These are phyloP conservation scores for Pterobdella sp. DNA, from an alignment of 2,888 invertebrate species.

Conservation along the genomic window DNA sequence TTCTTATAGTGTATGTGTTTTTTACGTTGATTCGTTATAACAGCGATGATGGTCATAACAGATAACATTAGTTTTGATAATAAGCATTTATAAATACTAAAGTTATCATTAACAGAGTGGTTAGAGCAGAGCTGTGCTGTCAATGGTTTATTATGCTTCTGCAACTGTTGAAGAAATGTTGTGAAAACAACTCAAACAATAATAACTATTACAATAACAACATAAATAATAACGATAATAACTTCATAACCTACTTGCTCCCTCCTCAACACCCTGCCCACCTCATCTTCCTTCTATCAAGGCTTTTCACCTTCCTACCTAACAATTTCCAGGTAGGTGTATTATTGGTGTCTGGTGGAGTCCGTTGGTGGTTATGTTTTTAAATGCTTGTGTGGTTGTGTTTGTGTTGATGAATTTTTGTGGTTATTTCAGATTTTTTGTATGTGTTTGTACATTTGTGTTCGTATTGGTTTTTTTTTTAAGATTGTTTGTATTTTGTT, in stretches of 20 bases:
- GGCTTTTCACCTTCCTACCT: neutral
- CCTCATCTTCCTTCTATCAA: neutral
- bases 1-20: too few relatives aligned
- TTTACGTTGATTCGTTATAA: too few relatives aligned
- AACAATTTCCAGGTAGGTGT: neutral
- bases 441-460: neutral
- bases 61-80: neutral
- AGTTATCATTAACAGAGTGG: neutral
- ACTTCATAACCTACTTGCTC: neutral
- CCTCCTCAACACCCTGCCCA: neutral
- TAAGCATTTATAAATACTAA: neutral
- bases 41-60: neutral
- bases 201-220: neutral
- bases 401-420: neutral
- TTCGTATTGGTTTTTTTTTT: neutral
- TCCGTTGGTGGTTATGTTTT: neutral
- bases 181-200: neutral
- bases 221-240: neutral
- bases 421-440: neutral
- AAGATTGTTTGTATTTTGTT: neutral
- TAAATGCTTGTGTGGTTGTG: neutral
- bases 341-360: neutral
- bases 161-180: neutral
- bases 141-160: neutral
- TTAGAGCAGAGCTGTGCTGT: conserved; percentile 1